Evolutionary conservation across 92 coral and sea anemone genomes (phyloP).

Genomic region (Epizoanthus stellaris): DNA sequence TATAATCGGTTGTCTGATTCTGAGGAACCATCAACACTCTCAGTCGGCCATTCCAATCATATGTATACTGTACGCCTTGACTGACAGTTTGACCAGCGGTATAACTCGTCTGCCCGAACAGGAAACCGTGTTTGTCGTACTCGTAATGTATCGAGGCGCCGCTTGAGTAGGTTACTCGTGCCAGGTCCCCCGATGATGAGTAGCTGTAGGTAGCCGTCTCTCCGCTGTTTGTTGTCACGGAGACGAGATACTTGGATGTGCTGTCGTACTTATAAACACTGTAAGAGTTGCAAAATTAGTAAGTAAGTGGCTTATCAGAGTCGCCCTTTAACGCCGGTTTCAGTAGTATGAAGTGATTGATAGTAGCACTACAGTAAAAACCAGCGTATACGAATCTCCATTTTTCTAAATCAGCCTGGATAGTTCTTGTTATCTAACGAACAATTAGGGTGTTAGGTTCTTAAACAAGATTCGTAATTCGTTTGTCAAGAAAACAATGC

Average conservation of each 20-base stretch:
- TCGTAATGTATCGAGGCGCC: constrained; percentile 54
- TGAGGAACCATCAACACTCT: constrained; percentile 33
- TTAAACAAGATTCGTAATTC: no score
- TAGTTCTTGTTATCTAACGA: no score
- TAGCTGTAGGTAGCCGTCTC: constrained; percentile 63
- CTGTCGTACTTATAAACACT: constrained; percentile 72
- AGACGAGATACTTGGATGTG: constrained; percentile 27
- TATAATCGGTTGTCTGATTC: constrained; percentile 36
- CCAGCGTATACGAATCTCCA: no score
- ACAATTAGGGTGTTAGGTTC: no score
- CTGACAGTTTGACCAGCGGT: constrained; percentile 44
- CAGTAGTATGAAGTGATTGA: no score
- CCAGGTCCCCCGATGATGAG: constrained; percentile 58
- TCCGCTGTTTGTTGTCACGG: constrained; percentile 52
- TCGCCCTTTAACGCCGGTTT: no score
- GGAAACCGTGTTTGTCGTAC: constrained; percentile 65
- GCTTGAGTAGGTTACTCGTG: constrained; percentile 67
- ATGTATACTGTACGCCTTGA: constrained; percentile 50
- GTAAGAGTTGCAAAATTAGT: not conserved
- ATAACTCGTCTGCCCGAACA: constrained; percentile 54
- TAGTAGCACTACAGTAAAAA: no score
- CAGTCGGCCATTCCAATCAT: constrained; percentile 74
- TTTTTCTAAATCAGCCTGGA: no score
- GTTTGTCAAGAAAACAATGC: no score
- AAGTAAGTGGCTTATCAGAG: no score